Evolutionary conservation across 2,113 vertebrate species (phyloP).

Genomic region (Trogon melanurus): DNA sequence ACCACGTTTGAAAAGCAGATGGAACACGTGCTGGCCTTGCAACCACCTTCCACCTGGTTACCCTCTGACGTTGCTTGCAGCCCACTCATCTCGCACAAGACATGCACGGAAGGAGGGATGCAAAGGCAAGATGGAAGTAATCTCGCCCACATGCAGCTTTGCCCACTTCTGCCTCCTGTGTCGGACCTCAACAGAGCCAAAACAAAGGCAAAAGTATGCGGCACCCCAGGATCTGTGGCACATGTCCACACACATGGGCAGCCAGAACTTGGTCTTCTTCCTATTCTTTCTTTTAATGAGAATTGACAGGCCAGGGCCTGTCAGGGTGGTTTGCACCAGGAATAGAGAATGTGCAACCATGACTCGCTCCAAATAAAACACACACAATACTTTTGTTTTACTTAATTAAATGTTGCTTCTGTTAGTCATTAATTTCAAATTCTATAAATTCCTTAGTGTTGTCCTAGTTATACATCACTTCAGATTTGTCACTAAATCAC

Average conservation of each 20-base stretch:
- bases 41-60: neutral
- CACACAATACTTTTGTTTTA: slow-evolving; percentile 36
- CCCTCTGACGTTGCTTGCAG: neutral
- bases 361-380: slow-evolving; percentile 22
- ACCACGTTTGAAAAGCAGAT: neutral
- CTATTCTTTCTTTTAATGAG: neutral
- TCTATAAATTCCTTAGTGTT: neutral
- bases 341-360: neutral
- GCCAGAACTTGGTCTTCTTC: neutral
- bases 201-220: neutral
- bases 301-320: neutral
- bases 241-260: neutral
- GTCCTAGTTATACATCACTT: slow-evolving; percentile 12
- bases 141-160: neutral
- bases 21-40: neutral
- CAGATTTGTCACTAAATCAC: slow-evolving; percentile 39
- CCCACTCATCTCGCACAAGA: neutral
- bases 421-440: slow-evolving; percentile 51
- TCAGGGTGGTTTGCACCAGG: neutral
- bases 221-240: neutral
- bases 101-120: accelerated
- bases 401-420: slow-evolving; percentile 39
- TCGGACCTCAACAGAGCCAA: neutral
- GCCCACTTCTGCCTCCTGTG: neutral
- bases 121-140: neutral